These are phyloP conservation scores for Coelopa pilipes DNA, from an alignment of 2,888 invertebrate genomes.

Conservation along the genomic window DNA sequence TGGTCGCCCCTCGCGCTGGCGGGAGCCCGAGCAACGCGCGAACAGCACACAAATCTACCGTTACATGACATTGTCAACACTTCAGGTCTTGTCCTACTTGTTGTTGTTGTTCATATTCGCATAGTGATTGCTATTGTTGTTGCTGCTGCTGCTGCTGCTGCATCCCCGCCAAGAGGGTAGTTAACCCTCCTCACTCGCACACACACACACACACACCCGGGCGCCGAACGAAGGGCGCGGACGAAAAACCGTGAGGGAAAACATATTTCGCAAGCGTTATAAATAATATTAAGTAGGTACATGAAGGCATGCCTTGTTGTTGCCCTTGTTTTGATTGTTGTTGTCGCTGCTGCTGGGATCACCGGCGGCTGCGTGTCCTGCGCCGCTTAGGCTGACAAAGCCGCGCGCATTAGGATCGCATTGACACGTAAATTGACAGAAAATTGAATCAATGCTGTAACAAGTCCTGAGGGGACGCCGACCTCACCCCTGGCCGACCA, in stretches of 20 bases:
- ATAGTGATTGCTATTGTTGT: slow-evolving; percentile 22
- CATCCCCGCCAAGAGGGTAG: slow-evolving; percentile 11
- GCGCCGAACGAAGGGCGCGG: no score
- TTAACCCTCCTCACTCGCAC: background rate
- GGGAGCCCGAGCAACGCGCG: background rate
- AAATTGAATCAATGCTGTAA: slow-evolving; percentile 68
- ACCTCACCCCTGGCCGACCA: background rate
- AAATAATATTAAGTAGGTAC: slow-evolving; percentile 59
- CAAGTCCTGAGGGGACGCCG: slow-evolving; percentile 62
- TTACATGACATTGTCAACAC: slow-evolving; percentile 39
- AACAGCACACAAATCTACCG: slow-evolving; percentile 37
- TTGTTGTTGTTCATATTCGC: slow-evolving; percentile 20
- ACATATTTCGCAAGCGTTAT: slow-evolving; percentile 51
- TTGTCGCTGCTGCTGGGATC: no score
- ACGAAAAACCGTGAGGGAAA: slow-evolving; percentile 8
- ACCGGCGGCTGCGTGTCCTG: background rate
- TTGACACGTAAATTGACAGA: slow-evolving; percentile 68
- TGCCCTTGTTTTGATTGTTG: background rate
- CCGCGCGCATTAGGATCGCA: slow-evolving; percentile 61
- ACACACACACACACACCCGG: background rate
- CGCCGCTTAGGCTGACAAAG: slow-evolving; percentile 25
- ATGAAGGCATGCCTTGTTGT: slow-evolving; percentile 28
- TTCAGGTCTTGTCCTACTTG: slow-evolving; percentile 23
- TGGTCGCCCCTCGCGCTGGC: slow-evolving; percentile 26
- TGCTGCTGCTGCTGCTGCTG: slow-evolving; percentile 30